Evolutionary conservation across 2,888 invertebrate species (phyloP).

Genomic region (Callosobruchus maculatus): DNA sequence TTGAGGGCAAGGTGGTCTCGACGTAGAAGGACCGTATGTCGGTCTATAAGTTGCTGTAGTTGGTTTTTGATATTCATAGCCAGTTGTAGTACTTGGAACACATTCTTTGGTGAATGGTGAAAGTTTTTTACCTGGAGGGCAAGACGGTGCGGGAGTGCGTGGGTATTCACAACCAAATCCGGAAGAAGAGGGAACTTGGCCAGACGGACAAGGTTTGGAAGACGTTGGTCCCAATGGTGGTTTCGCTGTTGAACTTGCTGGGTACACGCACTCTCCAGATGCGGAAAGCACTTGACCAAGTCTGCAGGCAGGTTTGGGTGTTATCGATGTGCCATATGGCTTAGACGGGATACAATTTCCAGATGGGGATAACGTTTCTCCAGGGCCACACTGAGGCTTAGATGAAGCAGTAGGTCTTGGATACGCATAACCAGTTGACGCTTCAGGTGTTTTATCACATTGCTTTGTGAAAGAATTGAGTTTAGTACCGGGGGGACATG

Average conservation of each 20-base stretch:
- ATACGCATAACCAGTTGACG: conserved; percentile 22
- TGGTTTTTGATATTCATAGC: conserved; percentile 19
- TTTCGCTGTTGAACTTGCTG: conserved; percentile 14
- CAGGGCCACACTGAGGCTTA: conserved; percentile 12
- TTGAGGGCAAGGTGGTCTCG: conserved; percentile 13
- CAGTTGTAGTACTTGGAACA: conserved; percentile 1
- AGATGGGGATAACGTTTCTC: conserved; percentile 22
- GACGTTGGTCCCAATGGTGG: conserved; percentile 7
- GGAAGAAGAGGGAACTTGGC: conserved; percentile 22
- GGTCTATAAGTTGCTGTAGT: not conserved
- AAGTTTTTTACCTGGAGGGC: conserved; percentile 13
- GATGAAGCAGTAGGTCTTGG: conserved; percentile 6
- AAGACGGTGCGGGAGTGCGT: conserved; percentile 3
- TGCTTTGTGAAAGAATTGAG: not conserved
- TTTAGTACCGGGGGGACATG: not conserved
- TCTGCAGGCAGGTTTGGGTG: conserved; percentile 18
- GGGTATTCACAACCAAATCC: conserved; percentile 17
- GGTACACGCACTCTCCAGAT: conserved; percentile 20
- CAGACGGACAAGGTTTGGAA: conserved; percentile 43
- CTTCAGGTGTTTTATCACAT: not conserved
- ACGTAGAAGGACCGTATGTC: not conserved
- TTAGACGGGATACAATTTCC: conserved; percentile 8
- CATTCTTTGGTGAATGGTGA: conserved; percentile 10
- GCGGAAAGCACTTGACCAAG: conserved; percentile 13
- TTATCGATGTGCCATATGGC: not conserved